Percentiles rank a stretch among this genome's conserved stretches.
Conservation (phyloP, 2,113 vertebrate genomes). For the Gracilinanus agilis region DNA sequence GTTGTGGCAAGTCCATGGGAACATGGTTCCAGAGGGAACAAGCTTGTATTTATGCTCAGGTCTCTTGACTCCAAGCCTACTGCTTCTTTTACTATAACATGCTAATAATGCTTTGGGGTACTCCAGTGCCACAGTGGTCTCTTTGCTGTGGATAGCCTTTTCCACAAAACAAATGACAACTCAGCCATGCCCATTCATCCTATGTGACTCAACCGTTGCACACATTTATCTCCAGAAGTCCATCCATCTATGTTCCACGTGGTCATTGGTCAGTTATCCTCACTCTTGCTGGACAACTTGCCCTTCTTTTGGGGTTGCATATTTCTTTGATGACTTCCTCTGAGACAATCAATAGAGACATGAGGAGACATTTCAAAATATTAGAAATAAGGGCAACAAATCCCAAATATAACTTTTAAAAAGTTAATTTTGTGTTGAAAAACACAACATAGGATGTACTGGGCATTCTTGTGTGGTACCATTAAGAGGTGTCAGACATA, state of each 20-base stretch:
- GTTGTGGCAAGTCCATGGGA: not conserved
- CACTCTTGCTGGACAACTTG: not conserved
- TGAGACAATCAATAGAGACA: not conserved
- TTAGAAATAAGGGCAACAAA: not conserved
- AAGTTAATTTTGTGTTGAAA: not conserved
- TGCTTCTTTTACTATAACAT: not conserved
- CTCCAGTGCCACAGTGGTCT: not conserved
- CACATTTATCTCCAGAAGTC: not conserved
- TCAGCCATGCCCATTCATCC: not conserved
- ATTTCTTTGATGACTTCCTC: conserved; percentile 23
- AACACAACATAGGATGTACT: not conserved
- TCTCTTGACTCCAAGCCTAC: not conserved
- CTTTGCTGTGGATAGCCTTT: not conserved
- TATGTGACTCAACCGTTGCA: not conserved
- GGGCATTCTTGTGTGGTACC: not conserved
- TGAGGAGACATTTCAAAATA: not conserved
- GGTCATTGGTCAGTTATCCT: not conserved
- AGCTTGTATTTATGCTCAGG: not conserved
- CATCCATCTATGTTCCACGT: not conserved
- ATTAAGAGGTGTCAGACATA: no score
- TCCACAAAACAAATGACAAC: not conserved
- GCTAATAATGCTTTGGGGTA: not conserved
- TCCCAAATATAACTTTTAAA: not conserved
- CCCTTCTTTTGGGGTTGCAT: not conserved
- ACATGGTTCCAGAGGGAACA: not conserved